Evolutionary conservation across 2,113 vertebrate genomes (phyloP).

Genomic region (Gobio gobio): DNA sequence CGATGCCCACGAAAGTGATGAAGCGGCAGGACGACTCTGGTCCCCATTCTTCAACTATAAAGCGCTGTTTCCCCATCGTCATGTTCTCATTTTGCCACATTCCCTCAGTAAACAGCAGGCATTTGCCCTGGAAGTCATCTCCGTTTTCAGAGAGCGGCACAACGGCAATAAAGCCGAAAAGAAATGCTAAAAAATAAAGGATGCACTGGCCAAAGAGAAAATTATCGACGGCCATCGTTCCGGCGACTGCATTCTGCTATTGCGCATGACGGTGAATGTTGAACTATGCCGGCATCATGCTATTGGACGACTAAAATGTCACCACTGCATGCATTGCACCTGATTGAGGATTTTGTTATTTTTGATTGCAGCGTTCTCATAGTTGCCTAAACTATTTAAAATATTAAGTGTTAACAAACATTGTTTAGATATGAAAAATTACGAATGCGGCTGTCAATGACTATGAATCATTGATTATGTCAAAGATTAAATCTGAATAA

Average conservation of each 20-base stretch:
- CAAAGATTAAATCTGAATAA: too few relatives aligned
- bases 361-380: neutral
- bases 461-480: too few relatives aligned
- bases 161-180: conserved; percentile 90
- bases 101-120: conserved; percentile 92
- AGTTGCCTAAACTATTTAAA: neutral
- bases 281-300: neutral
- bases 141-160: conserved; percentile 93
- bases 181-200: conserved; percentile 89
- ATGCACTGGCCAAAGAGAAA: conserved; percentile 89
- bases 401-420: neutral
- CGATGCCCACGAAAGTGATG: conserved; percentile 89
- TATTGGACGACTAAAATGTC: neutral
- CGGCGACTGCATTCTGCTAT: conserved; percentile 56
- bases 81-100: conserved; percentile 98
- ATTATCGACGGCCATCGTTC: conserved; percentile 85
- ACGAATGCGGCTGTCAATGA: too few relatives aligned
- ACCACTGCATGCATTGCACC: neutral
- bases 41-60: conserved; percentile 97
- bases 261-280: conserved; percentile 60
- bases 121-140: conserved; percentile 90
- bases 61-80: conserved; percentile 89
- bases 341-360: neutral
- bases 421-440: neutral
- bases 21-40: conserved; percentile 92